phyloP scores from a whole-genome alignment of 2,797 vertebrate species.

The Sebastes diaconus region DNA sequence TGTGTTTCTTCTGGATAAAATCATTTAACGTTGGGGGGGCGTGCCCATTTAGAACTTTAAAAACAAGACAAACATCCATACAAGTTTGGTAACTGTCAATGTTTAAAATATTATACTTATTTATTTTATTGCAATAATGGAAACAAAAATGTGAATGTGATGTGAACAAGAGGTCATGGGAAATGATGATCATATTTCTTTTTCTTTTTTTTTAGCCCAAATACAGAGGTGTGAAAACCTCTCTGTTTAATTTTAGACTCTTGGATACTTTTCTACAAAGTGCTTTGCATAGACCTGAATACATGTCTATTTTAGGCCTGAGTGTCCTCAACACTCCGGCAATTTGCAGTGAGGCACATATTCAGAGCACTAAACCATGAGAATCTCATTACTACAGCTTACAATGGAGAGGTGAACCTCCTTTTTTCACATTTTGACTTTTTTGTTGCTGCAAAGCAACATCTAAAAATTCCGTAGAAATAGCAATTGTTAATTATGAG shows the following conservation, averaged over 20 bases:
- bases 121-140: no score
- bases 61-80: no score
- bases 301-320: background rate
- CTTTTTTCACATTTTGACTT: background rate
- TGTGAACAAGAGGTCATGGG: background rate
- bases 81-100: no score
- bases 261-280: background rate
- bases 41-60: no score
- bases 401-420: background rate
- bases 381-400: slow-evolving; percentile 5
- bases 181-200: background rate
- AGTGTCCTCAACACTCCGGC: background rate
- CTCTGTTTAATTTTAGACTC: background rate
- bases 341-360: background rate
- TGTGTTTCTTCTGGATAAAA: no score
- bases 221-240: background rate
- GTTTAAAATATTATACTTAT: no score
- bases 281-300: background rate
- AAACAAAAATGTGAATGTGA: background rate
- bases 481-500: background rate
- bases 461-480: background rate
- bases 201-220: background rate
- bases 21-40: no score
- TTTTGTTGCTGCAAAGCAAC: slow-evolving; percentile 4
- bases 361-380: slow-evolving; percentile 6